Percentiles rank a stretch among this genome's conserved stretches.
These are phyloP conservation scores for Amphiprion clarkii DNA, from an alignment of 2,797 vertebrate genomes.

Conservation along the genomic window DNA sequence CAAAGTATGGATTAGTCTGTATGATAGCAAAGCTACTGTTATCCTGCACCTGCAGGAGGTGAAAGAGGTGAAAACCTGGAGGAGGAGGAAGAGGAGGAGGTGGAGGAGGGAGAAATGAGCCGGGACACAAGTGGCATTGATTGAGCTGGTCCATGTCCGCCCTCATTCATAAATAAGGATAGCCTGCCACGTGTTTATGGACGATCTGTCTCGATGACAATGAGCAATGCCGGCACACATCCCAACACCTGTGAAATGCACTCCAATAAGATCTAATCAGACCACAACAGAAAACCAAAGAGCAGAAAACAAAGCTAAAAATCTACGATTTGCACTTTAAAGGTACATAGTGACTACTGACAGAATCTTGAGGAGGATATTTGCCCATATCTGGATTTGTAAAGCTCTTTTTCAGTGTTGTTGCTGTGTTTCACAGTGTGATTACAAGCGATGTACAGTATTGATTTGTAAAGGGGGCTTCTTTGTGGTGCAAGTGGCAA, in stretches of 20 bases:
- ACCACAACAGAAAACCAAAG: conserved; percentile 8
- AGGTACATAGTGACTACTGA: conserved; percentile 19
- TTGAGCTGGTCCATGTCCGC: conserved; percentile 50
- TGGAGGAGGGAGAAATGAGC: conserved; percentile 61
- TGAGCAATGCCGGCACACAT: conserved; percentile 35
- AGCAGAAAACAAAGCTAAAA: conserved; percentile 7
- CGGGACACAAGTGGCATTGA: conserved; percentile 63
- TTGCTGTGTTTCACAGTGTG: conserved; percentile 37
- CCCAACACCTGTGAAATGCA: conserved; percentile 44
- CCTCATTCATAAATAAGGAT: conserved; percentile 64
- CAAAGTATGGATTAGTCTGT: conserved; percentile 38
- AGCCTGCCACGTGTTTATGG: conserved; percentile 47
- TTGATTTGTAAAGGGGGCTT: conserved; percentile 46
- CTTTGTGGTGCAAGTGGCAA: conserved; percentile 46
- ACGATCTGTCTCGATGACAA: conserved; percentile 52
- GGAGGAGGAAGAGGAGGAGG: conserved; percentile 22
- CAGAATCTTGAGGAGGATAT: conserved; percentile 27
- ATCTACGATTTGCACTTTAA: conserved; percentile 21
- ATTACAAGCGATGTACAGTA: conserved; percentile 47
- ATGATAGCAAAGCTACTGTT: conserved; percentile 37
- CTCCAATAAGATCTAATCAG: conserved; percentile 32
- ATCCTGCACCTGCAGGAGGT: conserved; percentile 45
- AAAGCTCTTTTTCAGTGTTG: conserved; percentile 4
- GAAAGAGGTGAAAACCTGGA: conserved; percentile 17
- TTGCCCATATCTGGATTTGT: conserved; percentile 31